Base-by-base conservation (phyloP, 2,888 invertebrate species). In the Orchestes rusci region DNA sequence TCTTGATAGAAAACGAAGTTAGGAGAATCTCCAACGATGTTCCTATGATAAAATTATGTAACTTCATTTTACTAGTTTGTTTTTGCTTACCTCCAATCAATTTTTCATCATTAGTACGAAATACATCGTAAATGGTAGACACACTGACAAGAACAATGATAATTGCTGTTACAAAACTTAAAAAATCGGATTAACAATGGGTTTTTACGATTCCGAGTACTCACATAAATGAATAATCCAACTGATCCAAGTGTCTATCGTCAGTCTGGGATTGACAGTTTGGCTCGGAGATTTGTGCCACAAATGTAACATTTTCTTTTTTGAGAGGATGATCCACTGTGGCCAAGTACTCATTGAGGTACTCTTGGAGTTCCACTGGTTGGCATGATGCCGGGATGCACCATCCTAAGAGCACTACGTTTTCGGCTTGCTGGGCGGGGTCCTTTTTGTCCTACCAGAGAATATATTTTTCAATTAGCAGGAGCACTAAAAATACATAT, bases 381-480 rank as follows among this genome's bases (percentile, higher is more conserved):
- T 56, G 53, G 42, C 62, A 62, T 3, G 62, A 57, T 2, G 60
- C 59, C 16, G 62, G 62, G n/a, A 59, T 50, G 39, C 62, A 62
- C 62, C 62, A 62, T 7, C 58, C 62, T 20, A 60, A 42, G 16
- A 57, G 43, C 2, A 57, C 56, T 1, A 55, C 42, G 23, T 61
- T 60, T 49, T 58, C 56, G 12, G 54, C 48, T 47, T 59, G 59
- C 45, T 61, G 61, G 2, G 61, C 58, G 10, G 56, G 55, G 42
- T 61, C 61, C 34, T 55, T 53, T 27, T 58, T 52, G 30, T 58
- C 55, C 61, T n/a, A n/a, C n/a, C n/a, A n/a, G n/a, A n/a, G n/a
- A n/a, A n/a, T n/a, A n/a, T n/a, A n/a, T n/a, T n/a, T n/a, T n/a
- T n/a, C n/a, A n/a, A n/a, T n/a, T n/a, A n/a, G n/a, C n/a, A n/a